Percentiles rank a stretch among this genome's conserved stretches.
Evolutionary conservation across 2,888 invertebrate genomes (phyloP).

Genomic region (Schizaphis graminum): DNA sequence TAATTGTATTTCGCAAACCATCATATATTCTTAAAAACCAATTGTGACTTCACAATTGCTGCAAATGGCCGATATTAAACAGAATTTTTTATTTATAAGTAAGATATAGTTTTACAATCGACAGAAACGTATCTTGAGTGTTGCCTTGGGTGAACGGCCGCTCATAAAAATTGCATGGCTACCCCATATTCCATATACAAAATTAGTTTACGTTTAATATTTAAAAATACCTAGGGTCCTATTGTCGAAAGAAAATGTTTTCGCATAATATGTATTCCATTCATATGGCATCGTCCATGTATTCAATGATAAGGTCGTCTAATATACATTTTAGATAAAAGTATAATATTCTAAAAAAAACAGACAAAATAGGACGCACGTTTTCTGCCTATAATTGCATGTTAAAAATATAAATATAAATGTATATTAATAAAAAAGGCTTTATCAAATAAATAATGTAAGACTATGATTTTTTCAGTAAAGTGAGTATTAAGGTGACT

Average conservation of each 20-base stretch:
- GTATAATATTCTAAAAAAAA: neutral
- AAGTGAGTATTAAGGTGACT: neutral
- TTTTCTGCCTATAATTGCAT: neutral
- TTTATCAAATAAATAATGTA: neutral
- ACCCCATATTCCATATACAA: neutral
- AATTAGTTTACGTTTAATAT: neutral
- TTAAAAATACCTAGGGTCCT: neutral
- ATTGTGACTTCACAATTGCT: neutral
- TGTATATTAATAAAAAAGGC: neutral
- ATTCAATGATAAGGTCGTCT: neutral
- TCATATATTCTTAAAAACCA: neutral
- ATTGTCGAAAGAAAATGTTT: neutral
- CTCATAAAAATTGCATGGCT: neutral
- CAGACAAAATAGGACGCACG: neutral
- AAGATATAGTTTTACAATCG: neutral
- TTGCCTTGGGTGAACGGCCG: neutral
- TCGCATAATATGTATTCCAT: neutral
- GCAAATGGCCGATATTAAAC: neutral
- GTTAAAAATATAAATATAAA: neutral
- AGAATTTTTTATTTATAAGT: neutral
- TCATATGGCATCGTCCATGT: neutral
- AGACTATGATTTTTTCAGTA: neutral
- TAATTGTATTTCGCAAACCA: neutral
- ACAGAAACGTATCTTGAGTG: neutral
- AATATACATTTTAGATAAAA: neutral